phyloP scores from a whole-genome alignment of 2,888 invertebrate genomes.

The Tachina grossa region DNA sequence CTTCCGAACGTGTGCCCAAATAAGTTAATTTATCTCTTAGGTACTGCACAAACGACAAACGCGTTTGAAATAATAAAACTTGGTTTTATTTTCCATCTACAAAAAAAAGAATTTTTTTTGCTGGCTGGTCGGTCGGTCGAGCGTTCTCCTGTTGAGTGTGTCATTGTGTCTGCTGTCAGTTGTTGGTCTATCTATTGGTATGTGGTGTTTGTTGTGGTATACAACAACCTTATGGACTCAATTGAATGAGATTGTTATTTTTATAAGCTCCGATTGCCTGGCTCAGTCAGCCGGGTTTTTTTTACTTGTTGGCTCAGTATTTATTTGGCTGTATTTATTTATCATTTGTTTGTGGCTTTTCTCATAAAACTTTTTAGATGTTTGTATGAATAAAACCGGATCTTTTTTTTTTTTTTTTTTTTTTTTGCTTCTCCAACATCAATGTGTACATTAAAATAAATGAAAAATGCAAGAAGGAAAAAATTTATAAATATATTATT shows the following conservation, averaged over 20 bases:
- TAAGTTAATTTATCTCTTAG: slow-evolving; percentile 15
- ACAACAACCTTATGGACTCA: slow-evolving; percentile 39
- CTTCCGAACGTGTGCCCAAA: neutral
- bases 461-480: slow-evolving; percentile 37
- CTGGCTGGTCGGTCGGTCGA: slow-evolving; percentile 13
- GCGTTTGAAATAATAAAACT: slow-evolving; percentile 1
- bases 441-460: slow-evolving; percentile 55
- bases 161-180: neutral
- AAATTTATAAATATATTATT: slow-evolving; percentile 64
- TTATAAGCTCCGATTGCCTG: slow-evolving; percentile 23
- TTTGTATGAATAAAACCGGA: slow-evolving; percentile 59
- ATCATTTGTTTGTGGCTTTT: slow-evolving; percentile 32
- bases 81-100: slow-evolving; percentile 15
- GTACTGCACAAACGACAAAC: slow-evolving; percentile 1
- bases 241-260: slow-evolving; percentile 39
- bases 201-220: slow-evolving; percentile 2
- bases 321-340: slow-evolving; percentile 18
- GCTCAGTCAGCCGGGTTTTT: neutral
- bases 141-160: neutral
- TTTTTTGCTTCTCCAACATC: slow-evolving; percentile 26
- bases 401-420: slow-evolving; percentile 35
- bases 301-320: slow-evolving; percentile 18
- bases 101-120: neutral
- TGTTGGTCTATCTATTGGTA: slow-evolving; percentile 11
- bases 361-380: slow-evolving; percentile 34